Base-by-base conservation (phyloP, 2,888 invertebrate species). In the Caenorhabditis wallacei region DNA sequence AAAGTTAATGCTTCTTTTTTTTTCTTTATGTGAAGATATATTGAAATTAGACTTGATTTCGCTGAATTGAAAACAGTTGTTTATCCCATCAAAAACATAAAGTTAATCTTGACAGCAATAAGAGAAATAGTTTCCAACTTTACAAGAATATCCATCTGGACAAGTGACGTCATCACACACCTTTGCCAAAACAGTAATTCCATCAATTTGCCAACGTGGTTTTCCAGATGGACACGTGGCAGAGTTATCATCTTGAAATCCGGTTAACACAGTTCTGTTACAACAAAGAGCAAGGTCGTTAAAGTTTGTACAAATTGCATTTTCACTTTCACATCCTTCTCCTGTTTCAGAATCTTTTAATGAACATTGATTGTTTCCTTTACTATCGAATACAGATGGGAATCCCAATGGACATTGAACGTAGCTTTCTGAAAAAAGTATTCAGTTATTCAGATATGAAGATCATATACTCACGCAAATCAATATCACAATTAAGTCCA, bases 171-270 rank as follows among this genome's bases (percentile, higher is more conserved):
- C 57, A 22, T 51, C 66, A 51, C 75, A 75, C 0, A 51, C 10
- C 20, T 66, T 57, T 4, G 57, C 75, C 11, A 75, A 11, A 16
- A 66, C 37, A 5, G 66, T 16, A 10, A n/a, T 22, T 22, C 74
- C 74, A 57, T 57, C 66, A 5, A 56, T 5, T 35, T 66, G 64
- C 43, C 57, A 74, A n/a, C 74, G 74, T 18, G 64, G 1, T 7
- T 74, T 64, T 35, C 74, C 64, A 20, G 56, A 57, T 11, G 64
- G 64, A 57, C 74, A 74, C 35, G 56, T 74, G 16, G 64, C 43
- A 57, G 35, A 46, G 11, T 56, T 46, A n/a, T 74, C 74, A 0
- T 64, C 56, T 18, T 30, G 26, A 7, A 66, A 30, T 3, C 74
- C 74, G 35, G 40, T 7, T 22, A 43, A 43, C 18, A 74, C 56